Evolutionary conservation across 1,140 invertebrate genomes (phyloP).

Genomic region (Drosophila malerkotliana): DNA sequence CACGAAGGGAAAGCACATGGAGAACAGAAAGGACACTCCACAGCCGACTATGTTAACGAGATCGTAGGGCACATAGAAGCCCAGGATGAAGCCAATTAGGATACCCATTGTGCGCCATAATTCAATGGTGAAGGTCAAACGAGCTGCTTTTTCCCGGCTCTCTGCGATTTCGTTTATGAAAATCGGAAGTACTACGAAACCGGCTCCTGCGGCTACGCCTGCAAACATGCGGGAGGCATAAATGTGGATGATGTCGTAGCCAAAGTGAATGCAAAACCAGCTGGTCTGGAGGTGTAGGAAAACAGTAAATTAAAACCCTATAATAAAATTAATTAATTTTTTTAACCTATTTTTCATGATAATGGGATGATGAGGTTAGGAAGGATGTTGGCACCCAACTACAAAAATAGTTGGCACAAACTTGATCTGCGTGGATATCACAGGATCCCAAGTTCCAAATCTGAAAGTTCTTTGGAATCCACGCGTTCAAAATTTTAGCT

Average conservation of each 20-base stretch:
- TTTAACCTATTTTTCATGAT: no score
- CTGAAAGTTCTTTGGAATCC: no score
- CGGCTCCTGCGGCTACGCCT: constrained; percentile 84
- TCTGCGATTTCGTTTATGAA: constrained; percentile 85
- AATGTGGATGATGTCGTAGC: constrained; percentile 72
- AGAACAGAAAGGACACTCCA: constrained; percentile 85
- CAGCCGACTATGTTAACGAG: constrained; percentile 73
- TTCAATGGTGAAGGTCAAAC: constrained; percentile 65
- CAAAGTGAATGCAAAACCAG: constrained; percentile 80
- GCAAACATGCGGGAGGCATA: constrained; percentile 83
- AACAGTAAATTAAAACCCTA: no score
- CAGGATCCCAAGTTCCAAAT: no score
- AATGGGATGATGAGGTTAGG: no score
- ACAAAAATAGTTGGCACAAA: no score
- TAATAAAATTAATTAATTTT: no score
- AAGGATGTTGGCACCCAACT: no score
- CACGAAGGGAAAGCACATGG: constrained; percentile 85
- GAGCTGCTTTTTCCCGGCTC: constrained; percentile 48
- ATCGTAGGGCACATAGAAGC: constrained; percentile 53
- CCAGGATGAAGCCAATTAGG: constrained; percentile 57
- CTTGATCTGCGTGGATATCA: no score
- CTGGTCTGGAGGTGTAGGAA: background rate
- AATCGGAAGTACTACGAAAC: constrained; percentile 84
- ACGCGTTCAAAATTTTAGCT: no score
- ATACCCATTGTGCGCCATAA: constrained; percentile 71